Percentiles rank a stretch among this genome's conserved stretches.
phyloP scores from a whole-genome alignment of 2,888 invertebrate genomes.

The Drosophila nr. perissopoda region DNA sequence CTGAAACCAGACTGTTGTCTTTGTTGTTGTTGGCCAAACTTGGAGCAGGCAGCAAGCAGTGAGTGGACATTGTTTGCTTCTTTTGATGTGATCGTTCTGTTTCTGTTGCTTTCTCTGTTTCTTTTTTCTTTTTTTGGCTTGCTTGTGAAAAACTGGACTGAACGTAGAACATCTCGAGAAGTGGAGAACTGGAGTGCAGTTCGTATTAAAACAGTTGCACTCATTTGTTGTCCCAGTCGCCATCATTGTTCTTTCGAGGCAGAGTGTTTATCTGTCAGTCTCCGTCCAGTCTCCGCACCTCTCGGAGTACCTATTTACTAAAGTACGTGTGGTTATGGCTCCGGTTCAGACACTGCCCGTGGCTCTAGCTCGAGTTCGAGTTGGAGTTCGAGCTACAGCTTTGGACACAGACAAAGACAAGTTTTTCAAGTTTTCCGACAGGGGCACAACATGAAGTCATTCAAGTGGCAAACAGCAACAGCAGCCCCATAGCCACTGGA shows the following conservation, averaged over 20 bases:
- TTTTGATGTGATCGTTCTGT: constrained; percentile 37
- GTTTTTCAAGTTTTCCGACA: constrained; percentile 79
- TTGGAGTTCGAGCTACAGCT: constrained; percentile 12
- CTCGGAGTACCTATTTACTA: constrained; percentile 51
- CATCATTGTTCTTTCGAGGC: constrained; percentile 57
- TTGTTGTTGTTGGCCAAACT: constrained; percentile 45
- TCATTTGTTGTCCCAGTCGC: constrained; percentile 68
- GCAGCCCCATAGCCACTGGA: constrained; percentile 52
- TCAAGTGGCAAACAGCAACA: constrained; percentile 72
- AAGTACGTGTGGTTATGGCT: constrained; percentile 66
- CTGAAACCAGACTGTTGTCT: constrained; percentile 1
- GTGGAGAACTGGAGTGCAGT: constrained; percentile 50
- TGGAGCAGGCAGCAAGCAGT: constrained; percentile 37
- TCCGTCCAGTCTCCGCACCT: constrained; percentile 36
- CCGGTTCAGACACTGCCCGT: constrained; percentile 37
- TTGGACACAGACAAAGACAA: constrained; percentile 74
- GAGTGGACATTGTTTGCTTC: constrained; percentile 56
- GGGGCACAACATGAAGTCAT: constrained; percentile 76
- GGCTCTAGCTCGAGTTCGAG: constrained; percentile 27
- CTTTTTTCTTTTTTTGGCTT: constrained; percentile 9
- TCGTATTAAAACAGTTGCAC: constrained; percentile 73
- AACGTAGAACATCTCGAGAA: constrained; percentile 21
- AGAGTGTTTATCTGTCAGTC: constrained; percentile 44
- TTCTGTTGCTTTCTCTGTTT: constrained; percentile 22
- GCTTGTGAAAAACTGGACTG: constrained; percentile 37